A percentile compares a stretch with the other conserved stretches of the same genome.
These are phyloP conservation scores for Eubucco bourcierii DNA, from an alignment of 2,113 vertebrate genomes.

Conservation along the genomic window DNA sequence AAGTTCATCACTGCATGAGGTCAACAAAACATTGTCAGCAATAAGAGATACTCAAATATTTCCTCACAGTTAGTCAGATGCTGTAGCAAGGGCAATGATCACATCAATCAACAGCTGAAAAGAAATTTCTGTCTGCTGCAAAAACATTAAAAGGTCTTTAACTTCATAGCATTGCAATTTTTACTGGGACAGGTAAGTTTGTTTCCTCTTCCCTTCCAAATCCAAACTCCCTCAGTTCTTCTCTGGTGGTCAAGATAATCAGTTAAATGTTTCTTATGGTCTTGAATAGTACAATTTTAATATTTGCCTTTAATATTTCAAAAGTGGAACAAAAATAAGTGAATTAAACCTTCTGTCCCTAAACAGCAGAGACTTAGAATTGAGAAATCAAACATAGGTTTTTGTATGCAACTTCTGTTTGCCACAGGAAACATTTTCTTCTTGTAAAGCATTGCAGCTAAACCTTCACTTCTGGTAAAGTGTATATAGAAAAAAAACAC, in stretches of 20 bases:
- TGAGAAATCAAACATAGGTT: neutral
- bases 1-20: neutral
- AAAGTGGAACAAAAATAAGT: neutral
- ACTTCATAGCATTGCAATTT: neutral
- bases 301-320: neutral
- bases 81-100: neutral
- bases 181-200: neutral
- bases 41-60: neutral
- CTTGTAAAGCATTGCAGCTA: neutral
- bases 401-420: neutral
- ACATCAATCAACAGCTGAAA: neutral
- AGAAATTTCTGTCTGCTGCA: neutral
- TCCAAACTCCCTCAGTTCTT: neutral
- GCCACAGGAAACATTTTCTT: conserved; percentile 26
- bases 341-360: neutral
- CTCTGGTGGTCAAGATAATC: neutral
- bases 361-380: neutral
- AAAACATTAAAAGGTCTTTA: neutral
- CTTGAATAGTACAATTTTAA: neutral
- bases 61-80: neutral
- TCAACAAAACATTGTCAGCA: neutral
- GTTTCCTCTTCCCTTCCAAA: neutral
- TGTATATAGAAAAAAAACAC: neutral
- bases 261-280: neutral
- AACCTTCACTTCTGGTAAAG: conserved; percentile 24